phyloP scores from a whole-genome alignment of 2,797 vertebrate species.

The Botia almorhae region DNA sequence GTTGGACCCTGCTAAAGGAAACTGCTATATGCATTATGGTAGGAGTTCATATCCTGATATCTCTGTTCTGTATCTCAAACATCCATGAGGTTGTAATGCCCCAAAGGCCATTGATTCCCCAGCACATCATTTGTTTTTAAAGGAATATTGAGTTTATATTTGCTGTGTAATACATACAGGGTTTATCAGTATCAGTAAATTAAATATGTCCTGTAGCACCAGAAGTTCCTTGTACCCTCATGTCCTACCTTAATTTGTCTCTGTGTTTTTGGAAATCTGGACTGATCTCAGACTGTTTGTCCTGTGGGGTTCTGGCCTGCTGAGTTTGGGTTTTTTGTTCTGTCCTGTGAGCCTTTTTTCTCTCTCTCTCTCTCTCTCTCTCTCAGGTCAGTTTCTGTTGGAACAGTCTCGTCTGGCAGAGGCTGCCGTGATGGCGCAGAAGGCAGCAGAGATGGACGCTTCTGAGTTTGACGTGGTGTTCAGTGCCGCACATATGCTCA shows the following conservation, averaged over 20 bases:
- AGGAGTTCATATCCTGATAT: constrained; percentile 60
- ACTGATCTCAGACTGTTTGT: not conserved
- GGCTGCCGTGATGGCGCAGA: constrained; percentile 94
- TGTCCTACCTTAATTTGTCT: fast-evolving
- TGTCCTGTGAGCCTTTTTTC: not conserved
- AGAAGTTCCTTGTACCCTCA: constrained; percentile 24
- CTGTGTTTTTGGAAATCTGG: not conserved
- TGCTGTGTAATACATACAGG: too few species aligned
- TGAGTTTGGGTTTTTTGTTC: constrained; percentile 1
- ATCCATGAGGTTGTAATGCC: not conserved
- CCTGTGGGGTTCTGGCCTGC: constrained; percentile 1
- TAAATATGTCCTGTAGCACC: constrained; percentile 2
- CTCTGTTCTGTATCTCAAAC: not conserved
- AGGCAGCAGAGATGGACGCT: constrained; percentile 89
- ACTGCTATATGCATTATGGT: constrained; percentile 99
- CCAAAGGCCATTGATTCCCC: too few species aligned
- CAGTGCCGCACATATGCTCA: constrained; percentile 97
- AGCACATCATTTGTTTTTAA: not conserved
- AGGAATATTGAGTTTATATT: too few species aligned
- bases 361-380: constrained; percentile 1
- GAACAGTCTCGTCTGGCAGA: constrained; percentile 90
- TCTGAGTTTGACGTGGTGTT: constrained; percentile 96
- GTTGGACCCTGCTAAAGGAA: constrained; percentile 93
- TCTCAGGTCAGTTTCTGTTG: constrained; percentile 91
- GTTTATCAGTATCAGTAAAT: not conserved